A percentile compares a stretch with the other conserved stretches of the same genome.
Conservation (phyloP, 2,797 vertebrate genomes). For the Acestrorhynchus altus region DNA sequence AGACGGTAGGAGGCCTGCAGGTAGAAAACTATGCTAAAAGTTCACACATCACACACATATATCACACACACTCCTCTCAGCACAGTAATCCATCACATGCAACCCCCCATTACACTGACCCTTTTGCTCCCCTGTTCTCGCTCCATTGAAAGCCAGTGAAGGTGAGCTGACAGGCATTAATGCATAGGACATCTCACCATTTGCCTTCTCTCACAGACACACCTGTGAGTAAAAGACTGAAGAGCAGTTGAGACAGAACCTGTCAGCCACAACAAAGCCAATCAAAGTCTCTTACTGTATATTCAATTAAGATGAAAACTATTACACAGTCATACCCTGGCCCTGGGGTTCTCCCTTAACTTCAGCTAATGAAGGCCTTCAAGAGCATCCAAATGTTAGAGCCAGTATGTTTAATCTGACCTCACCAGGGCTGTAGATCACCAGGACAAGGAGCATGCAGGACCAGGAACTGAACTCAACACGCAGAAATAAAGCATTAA, state of each 20-base stretch:
- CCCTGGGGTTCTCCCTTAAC: neutral
- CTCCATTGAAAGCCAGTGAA: slow-evolving; percentile 80
- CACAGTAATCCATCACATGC: slow-evolving; percentile 75
- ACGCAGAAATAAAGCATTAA: no score
- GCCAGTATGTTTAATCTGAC: neutral
- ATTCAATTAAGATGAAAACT: neutral
- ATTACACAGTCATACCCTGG: neutral
- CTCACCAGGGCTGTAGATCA: neutral
- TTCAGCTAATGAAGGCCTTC: neutral
- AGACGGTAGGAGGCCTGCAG: slow-evolving; percentile 31
- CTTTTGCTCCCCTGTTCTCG: slow-evolving; percentile 72
- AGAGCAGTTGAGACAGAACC: slow-evolving; percentile 13
- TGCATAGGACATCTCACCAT: slow-evolving; percentile 63
- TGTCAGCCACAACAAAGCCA: slow-evolving; percentile 28
- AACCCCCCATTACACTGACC: slow-evolving; percentile 45
- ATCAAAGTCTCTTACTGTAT: slow-evolving; percentile 10
- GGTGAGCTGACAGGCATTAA: slow-evolving; percentile 72
- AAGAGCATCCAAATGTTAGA: neutral
- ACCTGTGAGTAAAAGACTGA: slow-evolving; percentile 32
- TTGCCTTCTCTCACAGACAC: slow-evolving; percentile 47
- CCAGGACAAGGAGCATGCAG: neutral
- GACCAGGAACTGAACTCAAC: no score
- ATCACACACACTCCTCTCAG: slow-evolving; percentile 69
- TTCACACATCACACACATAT: slow-evolving; percentile 38
- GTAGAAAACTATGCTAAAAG: slow-evolving; percentile 42